Conservation (phyloP, 2,113 vertebrate species). For the Vanacampus margaritifer region DNA sequence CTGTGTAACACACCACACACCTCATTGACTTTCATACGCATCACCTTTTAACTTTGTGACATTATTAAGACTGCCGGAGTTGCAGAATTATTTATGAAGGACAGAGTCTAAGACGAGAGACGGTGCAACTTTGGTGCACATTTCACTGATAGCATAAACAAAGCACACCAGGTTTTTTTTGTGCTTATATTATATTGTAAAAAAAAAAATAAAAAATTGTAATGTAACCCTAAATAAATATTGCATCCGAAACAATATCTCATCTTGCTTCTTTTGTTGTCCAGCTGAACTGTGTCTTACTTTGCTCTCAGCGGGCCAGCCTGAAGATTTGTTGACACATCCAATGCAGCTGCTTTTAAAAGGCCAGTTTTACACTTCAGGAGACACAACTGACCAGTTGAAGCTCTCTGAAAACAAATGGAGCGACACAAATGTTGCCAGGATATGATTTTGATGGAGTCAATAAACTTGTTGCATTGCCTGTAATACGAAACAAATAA, state of each 20-base stretch:
- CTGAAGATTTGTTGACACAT: slow-evolving; percentile 40
- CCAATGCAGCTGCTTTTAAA: slow-evolving; percentile 43
- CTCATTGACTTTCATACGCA: slow-evolving; percentile 4
- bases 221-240: not conserved
- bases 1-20: not conserved
- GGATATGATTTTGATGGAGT: slow-evolving; percentile 3
- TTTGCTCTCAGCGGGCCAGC: not conserved
- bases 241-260: slow-evolving; percentile 2
- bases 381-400: slow-evolving; percentile 3
- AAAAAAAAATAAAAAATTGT: no score
- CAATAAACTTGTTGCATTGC: slow-evolving; percentile 1
- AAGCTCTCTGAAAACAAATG: not conserved
- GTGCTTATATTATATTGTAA: not conserved
- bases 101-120: not conserved
- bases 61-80: slow-evolving; percentile 4
- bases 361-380: slow-evolving; percentile 3
- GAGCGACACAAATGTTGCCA: not conserved
- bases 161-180: not conserved
- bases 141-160: not conserved
- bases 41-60: slow-evolving; percentile 6
- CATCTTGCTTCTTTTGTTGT: slow-evolving; percentile 4
- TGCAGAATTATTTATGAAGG: slow-evolving; percentile 14
- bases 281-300: slow-evolving; percentile 39
- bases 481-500: not conserved
- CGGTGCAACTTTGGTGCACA: not conserved